Evolutionary conservation across 2,113 vertebrate species (phyloP), one percentile per base, ranked within the genome.

Genomic region (Protobothrops mucrosquamatus): DNA sequence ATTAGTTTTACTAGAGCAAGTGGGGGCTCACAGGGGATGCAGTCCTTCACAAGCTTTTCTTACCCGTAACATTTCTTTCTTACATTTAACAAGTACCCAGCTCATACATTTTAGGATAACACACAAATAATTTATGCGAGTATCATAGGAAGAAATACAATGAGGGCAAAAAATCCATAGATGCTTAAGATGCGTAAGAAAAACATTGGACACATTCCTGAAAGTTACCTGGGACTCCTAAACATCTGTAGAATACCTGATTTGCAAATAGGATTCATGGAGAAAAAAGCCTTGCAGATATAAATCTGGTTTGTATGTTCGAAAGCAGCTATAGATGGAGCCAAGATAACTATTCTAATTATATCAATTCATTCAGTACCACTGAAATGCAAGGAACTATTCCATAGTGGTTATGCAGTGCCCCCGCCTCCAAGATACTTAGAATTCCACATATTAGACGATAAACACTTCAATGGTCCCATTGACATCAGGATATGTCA

Each of bases 401-500:
- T 97, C 95, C 93, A 95, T 93, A 91, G 94, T 95, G 96, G 94
- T 93, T 9, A 29, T 54, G 11, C 46, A 46, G 23, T 56, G 12
- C 39, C 23, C 54, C 39, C 24, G 3, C 26, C 26, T 29, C 9
- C 29, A 8, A 93, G 96, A 98, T 98, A 96, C 97, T 98, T 97
- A 95, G 91, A 95, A 98, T 98, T 98, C 97, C 97, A 95, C 94
- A 96, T 97, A 97, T 97, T 97, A 96, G 92, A 97, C 93, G 94
- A 95, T 94, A 96, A 96, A 95, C 88, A 95, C 96, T 97, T 97
- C 97, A 98, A 96, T 97, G 96, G 96, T 93, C 96, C 95, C 95
- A 96, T 97, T 98, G 98, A 98, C 96, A 96, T 97, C 96, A 96
- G 96, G 95, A 96, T 97, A 98, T 98, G 96, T 95, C 96, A 97